Conservation (phyloP, 2,888 invertebrate species). For the Drosophila stalkeri region DNA sequence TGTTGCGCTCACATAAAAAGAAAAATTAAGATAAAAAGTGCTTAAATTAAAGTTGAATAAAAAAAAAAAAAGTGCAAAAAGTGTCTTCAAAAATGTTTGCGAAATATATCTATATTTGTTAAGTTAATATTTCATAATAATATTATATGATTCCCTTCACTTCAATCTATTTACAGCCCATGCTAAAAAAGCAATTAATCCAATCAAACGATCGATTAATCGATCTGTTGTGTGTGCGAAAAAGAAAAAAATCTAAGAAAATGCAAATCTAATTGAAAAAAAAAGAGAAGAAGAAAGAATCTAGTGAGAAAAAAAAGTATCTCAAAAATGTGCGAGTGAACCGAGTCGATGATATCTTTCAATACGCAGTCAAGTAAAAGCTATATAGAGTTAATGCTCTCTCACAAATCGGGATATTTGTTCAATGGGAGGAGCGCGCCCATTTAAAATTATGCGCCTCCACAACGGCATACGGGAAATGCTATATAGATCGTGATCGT, state of each 20-base stretch:
- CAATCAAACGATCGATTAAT: constrained; percentile 43
- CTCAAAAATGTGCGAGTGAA: constrained; percentile 61
- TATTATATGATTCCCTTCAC: background rate
- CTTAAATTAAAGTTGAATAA: constrained; percentile 23
- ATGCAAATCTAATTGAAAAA: constrained; percentile 31
- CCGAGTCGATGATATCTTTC: constrained; percentile 12
- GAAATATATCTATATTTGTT: background rate
- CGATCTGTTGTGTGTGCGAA: constrained; percentile 32
- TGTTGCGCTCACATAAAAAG: constrained; percentile 14
- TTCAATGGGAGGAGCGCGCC: constrained; percentile 83
- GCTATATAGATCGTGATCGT: constrained; percentile 85
- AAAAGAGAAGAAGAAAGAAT: constrained; percentile 39
- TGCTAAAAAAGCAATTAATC: constrained; percentile 44
- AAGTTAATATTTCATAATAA: constrained; percentile 10
- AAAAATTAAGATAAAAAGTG: constrained; percentile 23
- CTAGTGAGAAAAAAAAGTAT: constrained; percentile 53
- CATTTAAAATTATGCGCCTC: constrained; percentile 84
- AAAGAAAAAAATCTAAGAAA: constrained; percentile 31
- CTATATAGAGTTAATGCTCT: constrained; percentile 19
- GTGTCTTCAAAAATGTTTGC: constrained; percentile 1
- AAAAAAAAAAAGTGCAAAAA: constrained; percentile 18
- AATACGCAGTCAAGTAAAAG: background rate
- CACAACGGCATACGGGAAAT: constrained; percentile 91
- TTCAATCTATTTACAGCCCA: constrained; percentile 58
- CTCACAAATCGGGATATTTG: constrained; percentile 46